These are phyloP conservation scores for Macrocentrus cingulum DNA, from an alignment of 1,140 invertebrate genomes.

Conservation along the genomic window DNA sequence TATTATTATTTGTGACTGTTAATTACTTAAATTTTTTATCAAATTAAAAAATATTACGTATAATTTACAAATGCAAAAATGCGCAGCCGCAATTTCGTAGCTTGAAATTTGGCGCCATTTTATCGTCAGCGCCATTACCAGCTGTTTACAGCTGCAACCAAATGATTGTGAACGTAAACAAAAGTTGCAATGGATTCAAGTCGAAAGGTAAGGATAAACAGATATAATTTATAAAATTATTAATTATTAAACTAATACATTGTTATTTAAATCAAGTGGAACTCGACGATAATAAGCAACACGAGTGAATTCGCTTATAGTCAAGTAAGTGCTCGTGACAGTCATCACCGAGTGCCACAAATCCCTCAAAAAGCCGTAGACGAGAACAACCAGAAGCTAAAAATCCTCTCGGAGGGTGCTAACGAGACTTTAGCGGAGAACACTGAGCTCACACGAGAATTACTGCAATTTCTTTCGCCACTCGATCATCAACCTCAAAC, in stretches of 20 bases:
- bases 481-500: slow-evolving; percentile 36
- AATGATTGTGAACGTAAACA: too few relatives aligned
- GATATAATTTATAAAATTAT: neutral
- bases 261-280: neutral
- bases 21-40: too few relatives aligned
- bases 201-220: neutral
- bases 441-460: slow-evolving; percentile 36
- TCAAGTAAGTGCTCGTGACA: neutral
- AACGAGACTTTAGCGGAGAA: slow-evolving; percentile 44
- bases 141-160: too few relatives aligned
- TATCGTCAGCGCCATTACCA: too few relatives aligned
- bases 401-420: slow-evolving; percentile 35
- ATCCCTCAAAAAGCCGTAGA: too few relatives aligned
- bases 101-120: too few relatives aligned
- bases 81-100: too few relatives aligned
- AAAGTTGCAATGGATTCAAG: neutral
- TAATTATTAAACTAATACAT: neutral
- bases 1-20: too few relatives aligned
- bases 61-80: too few relatives aligned
- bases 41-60: too few relatives aligned
- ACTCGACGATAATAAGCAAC: neutral
- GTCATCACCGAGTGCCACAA: neutral
- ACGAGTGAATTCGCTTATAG: neutral
- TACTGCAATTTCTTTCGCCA: slow-evolving; percentile 31
- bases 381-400: slow-evolving; percentile 15